Conservation (phyloP, 2,797 vertebrate genomes). For the Gambelia wislizenii region DNA sequence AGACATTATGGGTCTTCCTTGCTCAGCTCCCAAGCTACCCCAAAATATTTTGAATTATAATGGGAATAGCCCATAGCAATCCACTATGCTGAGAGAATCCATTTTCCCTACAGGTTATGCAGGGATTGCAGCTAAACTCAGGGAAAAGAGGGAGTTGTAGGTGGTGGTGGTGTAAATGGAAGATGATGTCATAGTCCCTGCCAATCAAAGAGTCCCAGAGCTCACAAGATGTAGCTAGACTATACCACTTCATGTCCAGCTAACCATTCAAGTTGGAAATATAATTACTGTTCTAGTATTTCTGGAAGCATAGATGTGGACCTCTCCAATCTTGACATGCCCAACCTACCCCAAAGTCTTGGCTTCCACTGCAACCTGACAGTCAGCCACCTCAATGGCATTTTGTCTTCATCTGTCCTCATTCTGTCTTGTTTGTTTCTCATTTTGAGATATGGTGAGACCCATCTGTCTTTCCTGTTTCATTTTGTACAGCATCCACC, state of each 20-base stretch:
- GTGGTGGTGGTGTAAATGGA: too few relatives aligned
- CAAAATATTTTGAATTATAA: too few relatives aligned
- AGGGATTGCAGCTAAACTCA: too few relatives aligned
- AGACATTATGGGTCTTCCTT: too few relatives aligned
- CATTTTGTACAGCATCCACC: not conserved
- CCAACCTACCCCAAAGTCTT: not conserved
- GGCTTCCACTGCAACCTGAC: not conserved
- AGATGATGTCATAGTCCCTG: too few relatives aligned
- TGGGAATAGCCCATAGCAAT: too few relatives aligned
- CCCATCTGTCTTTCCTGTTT: not conserved
- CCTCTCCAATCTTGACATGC: not conserved
- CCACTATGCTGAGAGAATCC: too few relatives aligned
- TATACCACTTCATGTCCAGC: not conserved
- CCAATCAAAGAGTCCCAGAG: too few relatives aligned
- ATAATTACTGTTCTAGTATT: not conserved
- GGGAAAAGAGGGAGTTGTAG: too few relatives aligned
- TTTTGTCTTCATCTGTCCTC: accelerated
- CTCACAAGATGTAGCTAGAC: too few relatives aligned
- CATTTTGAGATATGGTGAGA: not conserved
- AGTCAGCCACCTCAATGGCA: not conserved
- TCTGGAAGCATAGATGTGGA: not conserved
- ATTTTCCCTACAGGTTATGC: too few relatives aligned
- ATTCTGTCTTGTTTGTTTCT: not conserved
- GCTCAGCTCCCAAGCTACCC: too few relatives aligned
- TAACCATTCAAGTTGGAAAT: not conserved